phyloP scores from a whole-genome alignment of 1,140 invertebrate genomes.

The Ips typographus region DNA sequence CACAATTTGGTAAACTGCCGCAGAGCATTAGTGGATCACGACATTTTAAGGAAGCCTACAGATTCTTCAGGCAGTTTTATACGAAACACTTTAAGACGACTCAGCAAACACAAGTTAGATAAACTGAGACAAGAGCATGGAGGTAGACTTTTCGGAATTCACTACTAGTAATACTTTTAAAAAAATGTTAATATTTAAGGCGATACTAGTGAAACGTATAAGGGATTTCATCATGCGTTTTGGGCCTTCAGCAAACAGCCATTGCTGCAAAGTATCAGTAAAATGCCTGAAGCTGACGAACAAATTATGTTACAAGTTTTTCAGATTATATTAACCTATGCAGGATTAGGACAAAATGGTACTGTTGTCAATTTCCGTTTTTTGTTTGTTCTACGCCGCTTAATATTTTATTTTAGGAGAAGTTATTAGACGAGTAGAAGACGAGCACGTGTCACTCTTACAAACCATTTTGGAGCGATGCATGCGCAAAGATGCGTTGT shows the following conservation, averaged over 20 bases:
- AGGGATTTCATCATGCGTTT: conserved; percentile 81
- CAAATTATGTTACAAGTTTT: conserved; percentile 80
- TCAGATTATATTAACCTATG: conserved; percentile 74
- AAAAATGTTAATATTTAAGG: conserved; percentile 14
- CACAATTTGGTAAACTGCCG: conserved; percentile 79
- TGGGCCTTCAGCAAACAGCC: conserved; percentile 87
- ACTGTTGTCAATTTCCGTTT: background rate
- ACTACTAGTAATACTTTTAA: background rate
- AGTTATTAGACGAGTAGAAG: conserved; percentile 63
- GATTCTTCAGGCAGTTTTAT: conserved; percentile 79
- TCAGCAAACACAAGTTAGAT: conserved; percentile 86
- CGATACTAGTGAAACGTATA: conserved; percentile 78
- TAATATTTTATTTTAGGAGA: conserved; percentile 41
- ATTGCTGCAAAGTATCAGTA: conserved; percentile 78
- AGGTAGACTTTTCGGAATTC: conserved; percentile 49
- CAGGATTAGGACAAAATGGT: conserved; percentile 78
- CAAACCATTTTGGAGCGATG: conserved; percentile 88
- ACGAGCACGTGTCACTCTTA: conserved; percentile 84
- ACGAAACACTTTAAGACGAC: conserved; percentile 80
- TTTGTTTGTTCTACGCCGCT: conserved; percentile 1
- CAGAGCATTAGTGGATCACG: conserved; percentile 79
- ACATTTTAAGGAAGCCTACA: conserved; percentile 77
- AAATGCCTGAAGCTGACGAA: conserved; percentile 85
- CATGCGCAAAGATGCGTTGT: conserved; percentile 82
- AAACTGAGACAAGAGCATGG: conserved; percentile 80